Evolutionary conservation across 2,888 invertebrate genomes (phyloP).

Genomic region (Magallana nippona): DNA sequence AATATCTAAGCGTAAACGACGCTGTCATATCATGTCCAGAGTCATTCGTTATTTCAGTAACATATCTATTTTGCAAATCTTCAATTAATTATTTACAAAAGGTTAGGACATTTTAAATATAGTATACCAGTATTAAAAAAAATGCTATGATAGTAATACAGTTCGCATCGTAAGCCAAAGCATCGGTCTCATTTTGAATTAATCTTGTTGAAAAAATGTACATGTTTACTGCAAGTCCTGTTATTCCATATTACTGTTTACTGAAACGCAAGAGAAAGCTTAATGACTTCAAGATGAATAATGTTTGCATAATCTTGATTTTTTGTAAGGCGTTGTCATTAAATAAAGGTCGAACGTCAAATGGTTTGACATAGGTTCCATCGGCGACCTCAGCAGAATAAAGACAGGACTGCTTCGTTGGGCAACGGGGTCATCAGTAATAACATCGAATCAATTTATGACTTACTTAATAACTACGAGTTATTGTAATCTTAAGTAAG

Average conservation of each 20-base stretch:
- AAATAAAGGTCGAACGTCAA: constrained; percentile 28
- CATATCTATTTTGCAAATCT: no score
- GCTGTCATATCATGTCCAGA: background rate
- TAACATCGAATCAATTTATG: background rate
- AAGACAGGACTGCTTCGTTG: background rate
- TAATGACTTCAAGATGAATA: constrained; percentile 1
- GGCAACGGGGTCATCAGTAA: constrained; percentile 10
- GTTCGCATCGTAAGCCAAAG: no score
- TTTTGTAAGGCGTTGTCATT: constrained; percentile 30
- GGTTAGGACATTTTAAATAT: no score
- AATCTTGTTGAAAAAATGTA: background rate
- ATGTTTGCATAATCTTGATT: background rate
- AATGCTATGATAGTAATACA: no score
- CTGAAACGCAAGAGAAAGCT: constrained; percentile 2
- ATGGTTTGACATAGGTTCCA: constrained; percentile 9
- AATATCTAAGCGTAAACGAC: background rate
- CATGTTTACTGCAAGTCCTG: constrained; percentile 6
- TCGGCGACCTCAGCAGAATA: constrained; percentile 4
- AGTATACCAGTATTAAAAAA: no score
- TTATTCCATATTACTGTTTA: background rate
- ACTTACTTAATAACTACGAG: background rate
- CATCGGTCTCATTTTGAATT: no score
- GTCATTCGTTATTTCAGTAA: no score
- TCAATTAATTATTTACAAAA: no score
- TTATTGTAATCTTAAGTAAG: background rate